Evolutionary conservation across 2,797 vertebrate species (phyloP).

Genomic region (Microhierax caerulescens): DNA sequence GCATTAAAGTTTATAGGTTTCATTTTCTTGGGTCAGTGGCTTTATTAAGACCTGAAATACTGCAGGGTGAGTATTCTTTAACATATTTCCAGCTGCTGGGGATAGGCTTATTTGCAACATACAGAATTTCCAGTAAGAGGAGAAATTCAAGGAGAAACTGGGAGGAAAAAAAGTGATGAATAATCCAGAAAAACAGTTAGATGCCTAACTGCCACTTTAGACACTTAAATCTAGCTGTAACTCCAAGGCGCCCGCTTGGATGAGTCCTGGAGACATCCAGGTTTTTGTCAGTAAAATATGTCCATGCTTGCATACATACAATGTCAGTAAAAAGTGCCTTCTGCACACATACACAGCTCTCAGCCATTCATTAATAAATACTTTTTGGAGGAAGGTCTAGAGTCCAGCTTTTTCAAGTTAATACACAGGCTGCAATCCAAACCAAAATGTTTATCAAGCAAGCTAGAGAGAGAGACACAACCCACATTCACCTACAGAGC

Average conservation of each 20-base stretch:
- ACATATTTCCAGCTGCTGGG: not conserved
- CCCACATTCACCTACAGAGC: not conserved
- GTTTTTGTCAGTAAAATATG: not conserved
- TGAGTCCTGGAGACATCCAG: not conserved
- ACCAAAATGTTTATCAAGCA: not conserved
- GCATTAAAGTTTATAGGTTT: slow-evolving; percentile 27
- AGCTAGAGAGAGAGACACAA: not conserved
- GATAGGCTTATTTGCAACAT: not conserved
- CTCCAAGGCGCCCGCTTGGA: not conserved
- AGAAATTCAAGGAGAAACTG: not conserved
- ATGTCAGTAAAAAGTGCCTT: not conserved
- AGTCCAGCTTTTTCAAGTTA: not conserved
- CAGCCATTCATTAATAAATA: not conserved
- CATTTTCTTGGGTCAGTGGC: slow-evolving; percentile 20
- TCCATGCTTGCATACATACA: not conserved
- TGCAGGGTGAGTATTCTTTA: not conserved
- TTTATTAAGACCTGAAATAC: slow-evolving; percentile 35
- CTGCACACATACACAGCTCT: not conserved
- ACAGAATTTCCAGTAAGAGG: not conserved
- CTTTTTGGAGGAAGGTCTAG: not conserved
- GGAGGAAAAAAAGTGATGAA: not conserved
- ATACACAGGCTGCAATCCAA: not conserved
- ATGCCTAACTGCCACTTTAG: not conserved
- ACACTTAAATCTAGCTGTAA: not conserved
- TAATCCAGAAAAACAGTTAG: not conserved